phyloP scores from a whole-genome alignment of 2,888 invertebrate species.

The Argynnis bischoffii region DNA sequence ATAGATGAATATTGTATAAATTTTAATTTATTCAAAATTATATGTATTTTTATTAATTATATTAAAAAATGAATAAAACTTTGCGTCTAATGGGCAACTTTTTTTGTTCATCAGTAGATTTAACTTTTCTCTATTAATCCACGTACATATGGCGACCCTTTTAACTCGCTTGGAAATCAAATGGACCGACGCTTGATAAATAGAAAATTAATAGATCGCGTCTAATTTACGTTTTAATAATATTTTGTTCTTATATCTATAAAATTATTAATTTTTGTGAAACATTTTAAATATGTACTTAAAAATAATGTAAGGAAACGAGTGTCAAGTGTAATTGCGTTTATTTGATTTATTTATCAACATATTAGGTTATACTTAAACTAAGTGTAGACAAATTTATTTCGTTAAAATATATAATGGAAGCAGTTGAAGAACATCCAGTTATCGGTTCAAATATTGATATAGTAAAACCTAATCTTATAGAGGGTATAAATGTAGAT shows the following conservation, averaged over 20 bases:
- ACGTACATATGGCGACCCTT: slow-evolving; percentile 39
- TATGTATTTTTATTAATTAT: too few relatives aligned
- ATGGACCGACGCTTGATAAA: slow-evolving; percentile 47
- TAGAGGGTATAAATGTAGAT: slow-evolving; percentile 46
- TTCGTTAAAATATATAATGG: slow-evolving; percentile 48
- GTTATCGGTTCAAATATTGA: slow-evolving; percentile 49
- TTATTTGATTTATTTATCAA: slow-evolving; percentile 55
- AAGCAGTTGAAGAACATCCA: slow-evolving; percentile 53
- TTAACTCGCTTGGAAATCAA: slow-evolving; percentile 37
- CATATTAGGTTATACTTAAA: slow-evolving; percentile 50
- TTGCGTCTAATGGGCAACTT: slow-evolving; percentile 3
- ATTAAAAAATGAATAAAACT: too few relatives aligned
- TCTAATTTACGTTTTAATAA: slow-evolving; percentile 32
- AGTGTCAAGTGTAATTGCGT: slow-evolving; percentile 41
- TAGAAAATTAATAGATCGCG: slow-evolving; percentile 35
- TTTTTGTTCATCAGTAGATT: neutral
- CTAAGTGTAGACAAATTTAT: slow-evolving; percentile 36
- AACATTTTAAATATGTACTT: slow-evolving; percentile 19
- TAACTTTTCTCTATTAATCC: slow-evolving; percentile 22
- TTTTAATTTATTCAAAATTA: too few relatives aligned
- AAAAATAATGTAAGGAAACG: slow-evolving; percentile 37
- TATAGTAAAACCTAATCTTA: slow-evolving; percentile 50
- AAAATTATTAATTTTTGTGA: slow-evolving; percentile 2
- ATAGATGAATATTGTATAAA: too few relatives aligned
- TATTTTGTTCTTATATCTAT: slow-evolving; percentile 6